Conservation (phyloP, 2,797 vertebrate species). For the Anas acuta region DNA sequence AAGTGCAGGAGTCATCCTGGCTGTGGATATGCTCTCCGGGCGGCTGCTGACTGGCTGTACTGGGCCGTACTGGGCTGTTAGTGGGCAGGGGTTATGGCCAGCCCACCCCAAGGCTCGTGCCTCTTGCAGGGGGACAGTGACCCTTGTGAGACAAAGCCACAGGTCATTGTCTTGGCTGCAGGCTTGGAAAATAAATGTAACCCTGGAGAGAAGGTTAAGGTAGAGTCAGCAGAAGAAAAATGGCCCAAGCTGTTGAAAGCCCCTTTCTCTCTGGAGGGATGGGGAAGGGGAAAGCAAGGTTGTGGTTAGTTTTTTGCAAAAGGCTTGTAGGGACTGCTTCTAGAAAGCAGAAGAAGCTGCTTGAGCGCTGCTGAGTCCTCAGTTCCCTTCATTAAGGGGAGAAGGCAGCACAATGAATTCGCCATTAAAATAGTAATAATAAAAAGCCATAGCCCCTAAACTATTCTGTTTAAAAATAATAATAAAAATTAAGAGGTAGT, state of each 20-base stretch:
- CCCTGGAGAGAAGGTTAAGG: not conserved
- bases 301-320: not conserved
- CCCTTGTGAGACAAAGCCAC: not conserved
- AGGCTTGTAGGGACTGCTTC: slow-evolving; percentile 63
- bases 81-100: not conserved
- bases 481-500: slow-evolving; percentile 69
- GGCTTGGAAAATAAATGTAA: not conserved
- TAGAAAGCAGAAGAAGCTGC: slow-evolving; percentile 57
- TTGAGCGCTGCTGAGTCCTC: slow-evolving; percentile 23
- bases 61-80: not conserved
- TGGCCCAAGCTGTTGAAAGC: not conserved
- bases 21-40: not conserved
- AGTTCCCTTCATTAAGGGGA: slow-evolving; percentile 59
- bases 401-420: slow-evolving; percentile 64
- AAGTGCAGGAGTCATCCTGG: not conserved
- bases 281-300: not conserved
- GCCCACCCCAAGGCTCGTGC: not conserved
- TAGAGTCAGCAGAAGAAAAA: not conserved
- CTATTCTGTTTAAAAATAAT: slow-evolving; percentile 63
- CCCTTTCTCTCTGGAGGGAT: not conserved
- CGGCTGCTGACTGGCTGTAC: not conserved
- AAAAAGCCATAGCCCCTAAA: slow-evolving; percentile 11
- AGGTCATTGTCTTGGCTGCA: not conserved
- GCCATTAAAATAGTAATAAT: slow-evolving; percentile 50
- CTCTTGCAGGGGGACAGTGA: not conserved